A percentile compares a stretch with the other conserved stretches of the same genome.
Conservation (phyloP, 2,113 vertebrate genomes). For the Eulemur macaco region DNA sequence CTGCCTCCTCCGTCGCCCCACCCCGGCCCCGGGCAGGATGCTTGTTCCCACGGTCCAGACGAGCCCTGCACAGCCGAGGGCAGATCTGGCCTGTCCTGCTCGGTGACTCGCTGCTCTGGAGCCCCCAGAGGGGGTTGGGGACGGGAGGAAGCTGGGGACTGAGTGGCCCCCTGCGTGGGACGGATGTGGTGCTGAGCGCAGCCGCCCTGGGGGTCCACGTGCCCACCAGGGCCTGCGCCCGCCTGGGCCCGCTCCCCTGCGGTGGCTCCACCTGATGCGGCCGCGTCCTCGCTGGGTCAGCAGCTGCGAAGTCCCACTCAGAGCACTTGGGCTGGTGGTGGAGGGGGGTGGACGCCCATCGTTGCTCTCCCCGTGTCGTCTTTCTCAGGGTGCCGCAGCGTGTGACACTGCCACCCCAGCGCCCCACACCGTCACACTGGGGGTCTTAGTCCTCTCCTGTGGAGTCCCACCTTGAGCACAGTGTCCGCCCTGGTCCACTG, state of each 20-base stretch:
- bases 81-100: not conserved
- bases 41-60: not conserved
- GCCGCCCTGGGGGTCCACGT: not conserved
- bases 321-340: not conserved
- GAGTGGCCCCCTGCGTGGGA: not conserved
- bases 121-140: not conserved
- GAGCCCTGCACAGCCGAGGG: not conserved
- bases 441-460: not conserved
- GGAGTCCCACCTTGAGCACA: not conserved
- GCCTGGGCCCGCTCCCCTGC: not conserved
- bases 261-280: not conserved
- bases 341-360: not conserved
- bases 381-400: fast-evolving
- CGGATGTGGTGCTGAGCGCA: not conserved
- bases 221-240: fast-evolving
- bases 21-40: not conserved
- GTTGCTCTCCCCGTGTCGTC: not conserved
- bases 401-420: no score
- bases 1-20: not conserved
- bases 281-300: not conserved
- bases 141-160: not conserved
- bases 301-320: not conserved
- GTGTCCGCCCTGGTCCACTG: not conserved
- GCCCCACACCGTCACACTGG: not conserved
- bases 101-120: not conserved